Evolutionary conservation across 2,113 vertebrate species (phyloP).

Genomic region (Raja brachyura): DNA sequence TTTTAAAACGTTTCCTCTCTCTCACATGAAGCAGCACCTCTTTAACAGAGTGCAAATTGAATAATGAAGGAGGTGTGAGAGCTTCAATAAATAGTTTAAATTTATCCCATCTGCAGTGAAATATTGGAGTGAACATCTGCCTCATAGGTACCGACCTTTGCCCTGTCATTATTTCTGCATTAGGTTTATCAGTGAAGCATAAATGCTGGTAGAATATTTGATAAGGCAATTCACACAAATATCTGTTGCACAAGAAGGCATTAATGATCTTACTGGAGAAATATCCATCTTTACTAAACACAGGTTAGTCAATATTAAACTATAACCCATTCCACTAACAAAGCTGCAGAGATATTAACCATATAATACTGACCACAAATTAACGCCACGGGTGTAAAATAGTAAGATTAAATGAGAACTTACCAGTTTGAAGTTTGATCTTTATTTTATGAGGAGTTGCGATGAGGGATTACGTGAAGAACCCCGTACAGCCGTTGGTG

Average conservation of each 20-base stretch:
- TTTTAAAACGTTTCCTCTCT: not conserved
- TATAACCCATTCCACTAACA: not conserved
- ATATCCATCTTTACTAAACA: not conserved
- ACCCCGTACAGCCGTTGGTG: too few relatives aligned
- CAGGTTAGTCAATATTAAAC: not conserved
- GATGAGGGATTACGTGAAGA: too few relatives aligned
- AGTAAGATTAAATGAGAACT: too few relatives aligned
- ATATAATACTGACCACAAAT: too few relatives aligned
- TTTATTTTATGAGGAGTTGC: too few relatives aligned
- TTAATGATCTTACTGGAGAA: not conserved
- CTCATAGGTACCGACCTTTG: not conserved
- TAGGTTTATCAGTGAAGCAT: not conserved
- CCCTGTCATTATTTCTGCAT: not conserved
- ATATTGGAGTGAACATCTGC: not conserved
- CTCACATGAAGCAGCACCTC: not conserved
- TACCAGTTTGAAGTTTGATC: too few relatives aligned
- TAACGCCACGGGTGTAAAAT: too few relatives aligned
- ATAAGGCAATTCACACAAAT: not conserved
- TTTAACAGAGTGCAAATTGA: not conserved
- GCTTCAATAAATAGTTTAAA: constrained; percentile 4
- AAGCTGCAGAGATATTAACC: not conserved
- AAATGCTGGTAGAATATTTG: not conserved
- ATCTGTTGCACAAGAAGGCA: not conserved
- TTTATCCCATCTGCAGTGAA: not conserved
- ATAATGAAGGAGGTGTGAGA: not conserved